These are phyloP conservation scores for Caenorhabditis macrosperma DNA, from an alignment of 2,888 invertebrate genomes.

Conservation along the genomic window DNA sequence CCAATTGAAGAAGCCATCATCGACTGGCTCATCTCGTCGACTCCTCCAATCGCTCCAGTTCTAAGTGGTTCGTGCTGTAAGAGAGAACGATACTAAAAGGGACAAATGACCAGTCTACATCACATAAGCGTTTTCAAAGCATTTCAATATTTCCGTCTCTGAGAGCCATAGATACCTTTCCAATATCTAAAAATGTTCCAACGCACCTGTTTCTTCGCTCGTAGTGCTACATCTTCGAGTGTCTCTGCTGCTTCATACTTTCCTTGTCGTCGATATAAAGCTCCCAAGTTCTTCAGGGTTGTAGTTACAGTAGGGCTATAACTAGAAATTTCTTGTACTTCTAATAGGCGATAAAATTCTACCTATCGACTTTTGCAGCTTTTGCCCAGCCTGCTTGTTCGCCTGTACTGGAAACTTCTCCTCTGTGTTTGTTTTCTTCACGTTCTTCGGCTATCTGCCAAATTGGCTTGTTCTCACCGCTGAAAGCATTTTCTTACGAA, in stretches of 20 bases:
- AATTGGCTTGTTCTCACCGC: slow-evolving; percentile 94
- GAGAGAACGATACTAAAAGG: slow-evolving; percentile 43
- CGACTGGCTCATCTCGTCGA: slow-evolving; percentile 59
- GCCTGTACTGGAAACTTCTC: slow-evolving; percentile 34
- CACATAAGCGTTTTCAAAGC: slow-evolving; percentile 19
- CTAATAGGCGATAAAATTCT: neutral
- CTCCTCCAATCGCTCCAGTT: slow-evolving; percentile 38
- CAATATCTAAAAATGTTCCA: too few species aligned
- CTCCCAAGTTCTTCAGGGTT: slow-evolving; percentile 97
- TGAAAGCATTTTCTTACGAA: slow-evolving; percentile 13
- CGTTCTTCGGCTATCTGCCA: slow-evolving; percentile 93
- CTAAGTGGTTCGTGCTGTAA: slow-evolving; percentile 68
- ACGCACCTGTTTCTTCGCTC: slow-evolving; percentile 86
- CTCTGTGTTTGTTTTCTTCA: slow-evolving; percentile 90
- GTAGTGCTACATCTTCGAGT: slow-evolving; percentile 95
- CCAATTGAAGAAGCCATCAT: slow-evolving; percentile 62
- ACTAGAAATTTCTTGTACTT: neutral
- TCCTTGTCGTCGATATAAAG: slow-evolving; percentile 96
- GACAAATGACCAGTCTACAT: slow-evolving; percentile 32
- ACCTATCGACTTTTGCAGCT: slow-evolving; percentile 88
- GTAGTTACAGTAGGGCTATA: slow-evolving; percentile 90
- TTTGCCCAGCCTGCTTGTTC: slow-evolving; percentile 43
- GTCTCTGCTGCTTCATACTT: slow-evolving; percentile 99
- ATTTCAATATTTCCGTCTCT: slow-evolving; percentile 1
- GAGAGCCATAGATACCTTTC: too few species aligned